Percentiles rank a stretch among this genome's conserved stretches.
phyloP scores from a whole-genome alignment of 2,797 vertebrate species.

The Liasis olivaceus region DNA sequence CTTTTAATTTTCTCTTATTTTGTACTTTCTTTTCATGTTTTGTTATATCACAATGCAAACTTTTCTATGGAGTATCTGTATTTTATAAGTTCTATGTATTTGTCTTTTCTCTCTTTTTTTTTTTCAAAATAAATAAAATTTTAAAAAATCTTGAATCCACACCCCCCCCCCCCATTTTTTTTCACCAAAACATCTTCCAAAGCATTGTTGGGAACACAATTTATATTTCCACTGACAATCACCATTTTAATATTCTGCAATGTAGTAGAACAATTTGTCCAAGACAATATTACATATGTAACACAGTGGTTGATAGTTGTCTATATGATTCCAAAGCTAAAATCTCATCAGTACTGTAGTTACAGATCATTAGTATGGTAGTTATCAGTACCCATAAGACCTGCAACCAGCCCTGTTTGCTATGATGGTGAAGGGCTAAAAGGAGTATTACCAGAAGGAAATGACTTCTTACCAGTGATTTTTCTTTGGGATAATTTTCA shows the following conservation, averaged over 20 bases:
- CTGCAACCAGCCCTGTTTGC: neutral
- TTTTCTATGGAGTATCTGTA: neutral
- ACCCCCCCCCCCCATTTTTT: neutral
- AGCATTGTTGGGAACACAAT: neutral
- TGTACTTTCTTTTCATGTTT: neutral
- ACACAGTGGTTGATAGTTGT: neutral
- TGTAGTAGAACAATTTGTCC: neutral
- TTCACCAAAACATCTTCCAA: neutral
- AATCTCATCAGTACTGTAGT: neutral
- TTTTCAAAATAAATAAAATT: neutral
- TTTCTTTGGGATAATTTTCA: neutral
- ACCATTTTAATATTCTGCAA: neutral
- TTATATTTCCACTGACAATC: neutral
- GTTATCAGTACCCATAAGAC: neutral
- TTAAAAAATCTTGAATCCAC: neutral
- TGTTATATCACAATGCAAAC: neutral
- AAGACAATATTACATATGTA: neutral
- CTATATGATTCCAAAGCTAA: too few species aligned
- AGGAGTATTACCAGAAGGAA: neutral
- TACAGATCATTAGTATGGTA: neutral
- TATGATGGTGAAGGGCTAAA: neutral
- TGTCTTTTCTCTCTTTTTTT: neutral
- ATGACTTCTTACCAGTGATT: neutral
- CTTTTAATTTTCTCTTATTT: neutral
- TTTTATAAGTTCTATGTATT: neutral